A percentile compares a stretch with the other conserved stretches of the same genome.
phyloP scores from a whole-genome alignment of 1,140 invertebrate species.

The Geopemphigus sp. region DNA sequence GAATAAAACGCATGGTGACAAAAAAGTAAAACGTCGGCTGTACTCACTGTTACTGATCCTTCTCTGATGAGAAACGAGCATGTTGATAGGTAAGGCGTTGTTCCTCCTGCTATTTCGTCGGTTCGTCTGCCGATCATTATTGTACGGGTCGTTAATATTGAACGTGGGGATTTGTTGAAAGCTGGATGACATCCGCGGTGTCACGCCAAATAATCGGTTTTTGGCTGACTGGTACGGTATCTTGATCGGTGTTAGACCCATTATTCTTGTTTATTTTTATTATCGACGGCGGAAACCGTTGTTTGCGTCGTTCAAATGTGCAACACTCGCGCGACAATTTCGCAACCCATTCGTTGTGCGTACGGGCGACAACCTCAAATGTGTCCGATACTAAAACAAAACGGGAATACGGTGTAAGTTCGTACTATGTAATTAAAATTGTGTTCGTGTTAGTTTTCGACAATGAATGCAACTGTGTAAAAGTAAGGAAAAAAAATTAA shows the following conservation, averaged over 20 bases:
- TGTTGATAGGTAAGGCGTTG: slow-evolving; percentile 23
- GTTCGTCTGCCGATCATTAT: neutral
- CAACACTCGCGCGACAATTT: neutral
- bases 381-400: slow-evolving; percentile 18
- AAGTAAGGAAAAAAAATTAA: neutral
- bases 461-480: neutral
- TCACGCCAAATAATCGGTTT: slow-evolving; percentile 25
- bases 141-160: slow-evolving; percentile 30
- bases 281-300: neutral
- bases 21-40: neutral
- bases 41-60: slow-evolving; percentile 40
- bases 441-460: neutral
- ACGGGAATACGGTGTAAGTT: too few species aligned
- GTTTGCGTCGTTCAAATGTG: neutral
- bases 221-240: slow-evolving; percentile 39
- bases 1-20: too few species aligned
- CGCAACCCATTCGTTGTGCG: slow-evolving; percentile 37
- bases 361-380: slow-evolving; percentile 4
- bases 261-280: neutral
- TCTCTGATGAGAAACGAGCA: slow-evolving; percentile 29
- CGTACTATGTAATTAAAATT: neutral
- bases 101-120: slow-evolving; percentile 9
- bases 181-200: slow-evolving; percentile 20
- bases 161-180: slow-evolving; percentile 40
- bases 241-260: slow-evolving; percentile 40